Evolutionary conservation across 2,888 invertebrate species (phyloP).

Genomic region (Rhingia rostrata): DNA sequence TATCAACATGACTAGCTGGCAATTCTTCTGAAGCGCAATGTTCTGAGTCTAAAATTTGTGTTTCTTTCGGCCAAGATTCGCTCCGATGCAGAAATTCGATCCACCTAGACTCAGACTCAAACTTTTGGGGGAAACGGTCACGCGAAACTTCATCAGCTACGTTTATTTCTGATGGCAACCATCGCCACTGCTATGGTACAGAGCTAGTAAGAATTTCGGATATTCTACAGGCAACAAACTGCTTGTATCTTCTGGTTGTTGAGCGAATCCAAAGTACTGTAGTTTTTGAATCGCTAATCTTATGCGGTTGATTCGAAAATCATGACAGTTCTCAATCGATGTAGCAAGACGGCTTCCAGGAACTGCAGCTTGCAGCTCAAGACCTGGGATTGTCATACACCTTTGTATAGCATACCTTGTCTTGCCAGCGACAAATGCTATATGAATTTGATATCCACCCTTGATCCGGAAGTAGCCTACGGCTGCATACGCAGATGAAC

Average conservation of each 20-base stretch:
- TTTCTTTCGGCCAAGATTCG: constrained; percentile 8
- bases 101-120: constrained; percentile 32
- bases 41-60: background rate
- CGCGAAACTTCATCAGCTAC: constrained; percentile 75
- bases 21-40: background rate
- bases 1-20: background rate
- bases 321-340: constrained; percentile 14
- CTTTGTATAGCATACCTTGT: constrained; percentile 6
- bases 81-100: background rate
- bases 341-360: constrained; percentile 20
- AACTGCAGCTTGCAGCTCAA: constrained; percentile 26
- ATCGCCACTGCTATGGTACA: constrained; percentile 72
- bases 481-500: too few species aligned
- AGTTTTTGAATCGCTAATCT: constrained; percentile 42
- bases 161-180: constrained; percentile 75
- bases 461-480: too few species aligned
- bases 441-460: too few species aligned
- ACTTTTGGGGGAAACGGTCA: constrained; percentile 23
- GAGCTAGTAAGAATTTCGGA: constrained; percentile 72
- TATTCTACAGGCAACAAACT: constrained; percentile 74
- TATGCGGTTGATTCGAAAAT: background rate
- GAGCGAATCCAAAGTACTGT: constrained; percentile 40
- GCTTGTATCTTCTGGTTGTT: constrained; percentile 44
- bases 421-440: constrained; percentile 14
- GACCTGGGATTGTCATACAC: background rate